Percentiles rank a stretch among this genome's conserved stretches.
Evolutionary conservation across 2,113 vertebrate genomes (phyloP).

Genomic region (Leucoraja erinaceus): DNA sequence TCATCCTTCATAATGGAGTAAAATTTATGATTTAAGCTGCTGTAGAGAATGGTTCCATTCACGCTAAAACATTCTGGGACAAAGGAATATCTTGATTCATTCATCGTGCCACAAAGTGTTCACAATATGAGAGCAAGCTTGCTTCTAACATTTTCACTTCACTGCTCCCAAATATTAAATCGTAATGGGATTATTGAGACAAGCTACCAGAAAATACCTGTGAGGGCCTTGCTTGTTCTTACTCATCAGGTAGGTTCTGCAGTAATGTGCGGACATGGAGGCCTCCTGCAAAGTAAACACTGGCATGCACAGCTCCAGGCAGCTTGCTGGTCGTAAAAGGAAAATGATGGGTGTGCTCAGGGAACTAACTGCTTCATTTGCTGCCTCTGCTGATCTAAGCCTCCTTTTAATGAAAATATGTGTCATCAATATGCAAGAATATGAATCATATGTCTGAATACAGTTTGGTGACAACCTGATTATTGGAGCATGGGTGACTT

Average conservation of each 20-base stretch:
- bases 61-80: not conserved
- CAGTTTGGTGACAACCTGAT: not conserved
- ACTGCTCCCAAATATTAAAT: conserved; percentile 57
- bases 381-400: not conserved
- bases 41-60: not conserved
- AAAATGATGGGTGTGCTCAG: not conserved
- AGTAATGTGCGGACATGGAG: not conserved
- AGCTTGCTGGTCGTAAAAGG: not conserved
- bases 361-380: not conserved
- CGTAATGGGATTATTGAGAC: conserved; percentile 54
- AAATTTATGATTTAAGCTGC: not conserved
- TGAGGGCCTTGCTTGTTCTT: not conserved
- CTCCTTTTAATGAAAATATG: not conserved
- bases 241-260: not conserved
- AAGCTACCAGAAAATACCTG: not conserved
- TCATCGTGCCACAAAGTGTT: conserved; percentile 47
- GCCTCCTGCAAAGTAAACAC: not conserved
- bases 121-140: conserved; percentile 27
- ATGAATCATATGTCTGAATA: not conserved
- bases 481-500: not conserved
- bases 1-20: not conserved
- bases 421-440: not conserved
- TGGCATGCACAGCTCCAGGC: not conserved
- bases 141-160: conserved; percentile 59
- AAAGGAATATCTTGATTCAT: not conserved